Base-by-base conservation (phyloP, 2,797 vertebrate genomes). In the Pangasius krempfi region DNA sequence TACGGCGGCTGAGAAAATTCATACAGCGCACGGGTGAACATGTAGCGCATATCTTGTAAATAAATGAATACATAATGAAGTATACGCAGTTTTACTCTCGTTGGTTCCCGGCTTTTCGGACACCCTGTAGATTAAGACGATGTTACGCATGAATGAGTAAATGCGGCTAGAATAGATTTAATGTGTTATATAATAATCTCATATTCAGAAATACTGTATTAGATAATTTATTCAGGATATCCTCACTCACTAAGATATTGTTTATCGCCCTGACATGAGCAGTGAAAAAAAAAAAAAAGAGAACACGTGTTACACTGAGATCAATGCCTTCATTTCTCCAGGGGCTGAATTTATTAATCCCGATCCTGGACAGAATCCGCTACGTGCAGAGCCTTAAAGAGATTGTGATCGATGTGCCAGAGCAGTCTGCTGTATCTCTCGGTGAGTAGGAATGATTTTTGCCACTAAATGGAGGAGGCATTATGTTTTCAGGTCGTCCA, bases 311-410 rank as follows among this genome's bases (percentile, higher is more conserved):
- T 30, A 30, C 33, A 37, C 30, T 75, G 37, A 75, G 16, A 56
- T 22, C 52, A 10, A 56, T 30, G 13, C 30, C n/a, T 90, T 60
- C 20, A 92, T 90, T 93, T 83, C 90, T 92, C 20, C 84, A 99
- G 98, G 98, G 98, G 87, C 95, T 99, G 93, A 99, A 99, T 91
- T 94, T 99, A 91, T 97, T 99, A 89, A 98, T 99, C 89, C 98
- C 98, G 4, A 2, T 99, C 25, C 94, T 99, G 88, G 98, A 99
- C 94, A 94, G 95, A 91, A 94, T 99, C 90, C 97, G 96, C 73
- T 99, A 99, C 0, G 98, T 99, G 44, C 98, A 99, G 91, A 99
- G 98, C 89, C 97, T 99, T 76, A 99, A 99, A 93, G 98, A 99
- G 93, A 99, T 99, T 0, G 98, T 99, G 89, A 99, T 99, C 75